Base-by-base conservation (phyloP, 2,797 vertebrate species). In the Labroides dimidiatus region DNA sequence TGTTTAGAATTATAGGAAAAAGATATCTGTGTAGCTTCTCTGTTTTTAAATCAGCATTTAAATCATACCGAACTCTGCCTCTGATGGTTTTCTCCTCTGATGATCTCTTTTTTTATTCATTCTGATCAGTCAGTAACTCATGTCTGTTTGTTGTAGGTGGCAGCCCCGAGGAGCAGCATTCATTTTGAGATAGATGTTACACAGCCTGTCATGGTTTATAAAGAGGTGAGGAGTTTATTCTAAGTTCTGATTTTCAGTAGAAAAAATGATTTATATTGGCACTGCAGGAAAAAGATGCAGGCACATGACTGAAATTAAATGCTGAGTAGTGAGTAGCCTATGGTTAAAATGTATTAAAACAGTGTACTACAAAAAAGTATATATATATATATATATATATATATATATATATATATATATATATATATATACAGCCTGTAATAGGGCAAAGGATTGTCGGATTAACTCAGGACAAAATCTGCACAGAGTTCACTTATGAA, bases 151-250 rank as follows among this genome's bases (percentile, higher is more conserved):
- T 72, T 78, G 1, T 6, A 91, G 90, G 79, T 89, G 55, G 66
- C 36, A 24, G 75, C 69, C 21, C 86, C 85, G 0, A 47, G 2
- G 50, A 47, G 78, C 81, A 80, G 73, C 59, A 62, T 41, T 45
- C 43, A 81, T 41, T 80, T 30, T 53, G 14, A 56, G 6, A 9
- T 24, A 2, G 2, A 23, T 0, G 1, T 3, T 1, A 0, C 37
- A 1, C 4, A 24, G 10, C 62, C 48, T 13, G 16, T 87, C 27
- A 75, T 78, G 87, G 78, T 91, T 68, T 90, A 84, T 60, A 21
- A 73, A 36, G 44, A 82, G 87, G 89, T 91, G 78, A 70, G 10
- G 12, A 39, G 37, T 12, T 33, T 7, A 33, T 33, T 33, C 5
- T 7, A 6, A 33, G 30, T 33, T 33, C 5, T 33, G 30, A 8